Percentiles rank a stretch among this genome's conserved stretches.
These are phyloP conservation scores for Caenorhabditis wallacei DNA, from an alignment of 2,888 invertebrate species.

Conservation along the genomic window DNA sequence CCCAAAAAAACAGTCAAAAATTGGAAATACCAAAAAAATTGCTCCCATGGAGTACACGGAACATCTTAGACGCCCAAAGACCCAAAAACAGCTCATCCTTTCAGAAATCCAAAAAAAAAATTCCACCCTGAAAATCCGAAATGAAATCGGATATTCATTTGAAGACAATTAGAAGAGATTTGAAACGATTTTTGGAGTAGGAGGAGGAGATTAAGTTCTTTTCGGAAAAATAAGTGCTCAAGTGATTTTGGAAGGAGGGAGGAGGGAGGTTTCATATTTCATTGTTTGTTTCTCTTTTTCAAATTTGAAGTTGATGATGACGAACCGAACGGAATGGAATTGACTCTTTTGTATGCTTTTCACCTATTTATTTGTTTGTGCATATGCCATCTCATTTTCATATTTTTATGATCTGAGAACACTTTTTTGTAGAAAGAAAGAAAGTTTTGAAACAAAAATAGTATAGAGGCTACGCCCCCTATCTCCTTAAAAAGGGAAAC, in stretches of 20 bases:
- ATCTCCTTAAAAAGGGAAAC: no score
- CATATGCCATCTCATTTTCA: slow-evolving; percentile 34
- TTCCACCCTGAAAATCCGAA: no score
- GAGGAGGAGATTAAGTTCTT: not conserved
- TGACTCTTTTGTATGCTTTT: not conserved
- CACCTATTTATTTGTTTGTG: slow-evolving; percentile 13
- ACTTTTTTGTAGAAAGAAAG: no score
- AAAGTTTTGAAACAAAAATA: not conserved
- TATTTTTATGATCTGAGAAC: slow-evolving; percentile 24
- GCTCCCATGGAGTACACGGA: no score
- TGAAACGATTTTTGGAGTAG: not conserved
- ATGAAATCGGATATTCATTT: not conserved
- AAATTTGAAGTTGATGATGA: not conserved
- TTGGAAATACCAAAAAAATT: no score
- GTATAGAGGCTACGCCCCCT: no score
- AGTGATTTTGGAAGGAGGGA: not conserved
- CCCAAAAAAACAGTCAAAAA: no score
- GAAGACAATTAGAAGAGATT: not conserved
- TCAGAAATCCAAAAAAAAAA: no score
- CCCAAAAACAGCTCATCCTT: no score
- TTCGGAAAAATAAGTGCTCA: slow-evolving; percentile 13
- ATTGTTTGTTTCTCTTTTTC: slow-evolving; percentile 16
- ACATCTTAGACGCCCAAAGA: no score
- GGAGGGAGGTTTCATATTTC: slow-evolving; percentile 14
- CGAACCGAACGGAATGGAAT: not conserved